Evolutionary conservation across 1,140 invertebrate genomes (phyloP), one percentile per base, ranked within the genome.

Genomic region (Eueides isabella): DNA sequence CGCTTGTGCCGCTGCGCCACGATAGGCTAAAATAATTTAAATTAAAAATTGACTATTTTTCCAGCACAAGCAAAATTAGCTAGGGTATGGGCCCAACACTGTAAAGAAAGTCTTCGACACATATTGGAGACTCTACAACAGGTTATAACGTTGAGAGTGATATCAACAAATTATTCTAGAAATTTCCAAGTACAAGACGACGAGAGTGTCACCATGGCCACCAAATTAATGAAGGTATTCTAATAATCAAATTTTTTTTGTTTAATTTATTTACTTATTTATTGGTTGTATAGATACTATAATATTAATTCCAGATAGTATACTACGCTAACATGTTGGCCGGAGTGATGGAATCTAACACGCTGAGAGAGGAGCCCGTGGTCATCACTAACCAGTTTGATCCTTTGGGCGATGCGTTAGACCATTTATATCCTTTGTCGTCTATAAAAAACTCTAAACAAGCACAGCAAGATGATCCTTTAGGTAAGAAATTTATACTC

Each of bases 301-400:
- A 19, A 44, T 44, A 44, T 44, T 19, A 12, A 38, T 71, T 79
- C 44, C 94, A 97, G 95, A 96, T 98, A 88, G 90, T 98, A 0
- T 99, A 97, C 87, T 98, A 98, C 93, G 98, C 98, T 28, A 98
- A 96, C 89, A 96, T 98, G 80, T 84, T 98, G 74, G 97, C 97
- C 1, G 98, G 98, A 31, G 94, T 95, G 55, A 92, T 97, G 82
- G 97, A 98, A 83, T 92, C 95, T 6, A 94, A 95, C 12, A 94
- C 95, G 14, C 79, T 95, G 31, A 82, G 94, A 11, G 94, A 95
- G 44, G 95, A 96, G 75, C 94, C 95, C 2, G 84, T 93, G 26
- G 85, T 89, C 61, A 92, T 93, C 63, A 75, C 87, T 0, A 86
- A 76, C 67, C 88, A 92, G 61, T 78, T 90, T 62, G 92, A 94